phyloP scores from a whole-genome alignment of 2,113 vertebrate genomes.

The Cyphotilapia sp. region DNA sequence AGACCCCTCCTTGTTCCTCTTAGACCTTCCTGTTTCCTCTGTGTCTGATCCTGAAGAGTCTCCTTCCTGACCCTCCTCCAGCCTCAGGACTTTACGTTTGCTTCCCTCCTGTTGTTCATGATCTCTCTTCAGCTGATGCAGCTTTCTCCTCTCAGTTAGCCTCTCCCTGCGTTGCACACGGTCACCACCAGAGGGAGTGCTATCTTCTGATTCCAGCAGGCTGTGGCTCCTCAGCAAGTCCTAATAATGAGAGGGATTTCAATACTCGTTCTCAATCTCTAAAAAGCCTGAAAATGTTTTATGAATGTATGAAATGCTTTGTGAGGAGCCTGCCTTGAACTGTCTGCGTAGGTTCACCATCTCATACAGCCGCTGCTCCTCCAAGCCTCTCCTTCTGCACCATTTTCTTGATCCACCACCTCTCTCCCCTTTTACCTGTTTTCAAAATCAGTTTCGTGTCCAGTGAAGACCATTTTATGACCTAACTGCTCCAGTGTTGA shows the following conservation, averaged over 20 bases:
- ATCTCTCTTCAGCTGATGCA: slow-evolving; percentile 77
- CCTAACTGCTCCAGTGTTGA: not conserved
- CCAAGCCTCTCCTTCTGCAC: slow-evolving; percentile 83
- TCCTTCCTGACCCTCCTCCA: slow-evolving; percentile 66
- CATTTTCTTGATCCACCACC: slow-evolving; percentile 76
- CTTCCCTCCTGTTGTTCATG: slow-evolving; percentile 67
- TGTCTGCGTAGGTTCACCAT: slow-evolving; percentile 86
- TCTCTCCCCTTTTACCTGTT: slow-evolving; percentile 80
- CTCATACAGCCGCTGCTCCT: slow-evolving; percentile 90
- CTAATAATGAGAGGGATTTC: slow-evolving; percentile 43
- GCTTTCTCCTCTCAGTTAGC: slow-evolving; percentile 70
- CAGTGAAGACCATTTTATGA: not conserved
- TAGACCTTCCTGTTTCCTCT: not conserved
- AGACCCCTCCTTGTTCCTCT: slow-evolving; percentile 35
- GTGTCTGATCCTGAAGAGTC: slow-evolving; percentile 67
- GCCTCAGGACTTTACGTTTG: slow-evolving; percentile 75
- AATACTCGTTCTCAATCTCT: not conserved
- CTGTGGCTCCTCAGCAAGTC: slow-evolving; percentile 77
- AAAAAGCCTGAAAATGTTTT: not conserved
- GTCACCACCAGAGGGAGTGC: slow-evolving; percentile 1
- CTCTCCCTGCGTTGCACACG: slow-evolving; percentile 67
- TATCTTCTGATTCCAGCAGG: slow-evolving; percentile 61
- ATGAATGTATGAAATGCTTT: not conserved
- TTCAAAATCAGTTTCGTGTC: not conserved
- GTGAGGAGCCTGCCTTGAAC: slow-evolving; percentile 74